Base-by-base conservation (phyloP, 1,140 invertebrate genomes). In the Drosophila navojoa region DNA sequence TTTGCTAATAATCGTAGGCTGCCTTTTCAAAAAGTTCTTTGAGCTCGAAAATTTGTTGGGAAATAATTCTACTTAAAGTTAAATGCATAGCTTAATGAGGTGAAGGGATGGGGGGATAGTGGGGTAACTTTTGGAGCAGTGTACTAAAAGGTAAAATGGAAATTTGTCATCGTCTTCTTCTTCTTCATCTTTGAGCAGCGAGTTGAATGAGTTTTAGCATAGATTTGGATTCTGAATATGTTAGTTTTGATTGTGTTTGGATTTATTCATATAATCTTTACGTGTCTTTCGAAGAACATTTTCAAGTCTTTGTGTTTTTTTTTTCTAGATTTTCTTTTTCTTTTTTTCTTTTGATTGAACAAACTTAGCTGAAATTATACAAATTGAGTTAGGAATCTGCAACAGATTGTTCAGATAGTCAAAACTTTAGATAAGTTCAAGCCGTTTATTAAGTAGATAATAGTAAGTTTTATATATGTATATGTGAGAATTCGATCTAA, bases 31-130 rank as follows among this genome's bases (percentile, higher is more conserved):
- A 53, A 76, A 72, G 62, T 72, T 67, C 64, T 42, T 87, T 86
- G 81, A 86, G 81, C 81, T 76, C 54, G 57, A 57, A 61, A 62
- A 74, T 62, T 70, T 70, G 27, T 66, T 52, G 15, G 42, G 15
- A 74, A 86, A 87, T 81, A 84, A 72, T 59, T 75, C 81, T 86
- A 86, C 81, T 86, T 86, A 86, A 86, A 78, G 49, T 81, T 87
- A 81, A 67, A 61, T 61, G 64, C 25, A 25, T 61, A 62, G 58
- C 71, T 68, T 70, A 59, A 76, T 67, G 71, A 58, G 60, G 49
- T 49, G 29, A 38, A 15, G 9, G 42, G 2, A 2, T 27, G 25
- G 4, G 13, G 13, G 3, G 47, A 45, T 50, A 42, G 47, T 47
- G 29, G 38, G 29, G 7, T 25, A 1, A 3, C 3, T 15, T 16